phyloP scores from a whole-genome alignment of 2,113 vertebrate species.

The Sebastes schlegelii region DNA sequence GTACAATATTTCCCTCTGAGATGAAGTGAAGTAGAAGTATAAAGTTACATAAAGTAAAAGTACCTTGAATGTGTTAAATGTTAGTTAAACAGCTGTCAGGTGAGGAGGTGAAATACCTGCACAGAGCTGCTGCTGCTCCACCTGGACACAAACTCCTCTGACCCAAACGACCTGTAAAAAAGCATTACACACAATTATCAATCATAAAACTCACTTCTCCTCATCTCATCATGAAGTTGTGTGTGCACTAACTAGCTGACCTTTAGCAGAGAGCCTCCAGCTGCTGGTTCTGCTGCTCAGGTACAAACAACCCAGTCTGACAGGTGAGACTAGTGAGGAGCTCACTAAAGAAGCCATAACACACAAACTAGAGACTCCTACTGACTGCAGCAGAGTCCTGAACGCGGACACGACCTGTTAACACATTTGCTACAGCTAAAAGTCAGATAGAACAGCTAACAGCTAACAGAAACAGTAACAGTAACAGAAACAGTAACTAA shows the following conservation, averaged over 20 bases:
- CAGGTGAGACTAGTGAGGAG: constrained; percentile 19
- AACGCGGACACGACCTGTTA: neutral
- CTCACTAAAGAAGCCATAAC: constrained; percentile 39
- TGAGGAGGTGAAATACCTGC: constrained; percentile 45
- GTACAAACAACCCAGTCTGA: constrained; percentile 30
- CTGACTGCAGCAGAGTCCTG: neutral
- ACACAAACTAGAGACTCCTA: neutral
- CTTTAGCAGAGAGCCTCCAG: neutral
- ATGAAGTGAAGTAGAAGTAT: neutral
- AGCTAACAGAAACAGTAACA: too few relatives aligned
- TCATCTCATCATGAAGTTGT: neutral
- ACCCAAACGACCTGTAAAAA: constrained; percentile 26
- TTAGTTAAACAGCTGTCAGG: neutral
- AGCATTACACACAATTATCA: neutral
- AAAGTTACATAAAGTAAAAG: neutral
- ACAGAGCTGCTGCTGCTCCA: constrained; percentile 29
- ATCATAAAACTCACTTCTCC: neutral
- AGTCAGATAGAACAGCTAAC: neutral
- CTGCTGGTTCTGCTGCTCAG: constrained; percentile 28
- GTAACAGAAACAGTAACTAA: too few relatives aligned
- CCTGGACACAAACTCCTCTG: constrained; percentile 19
- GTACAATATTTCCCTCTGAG: too few relatives aligned
- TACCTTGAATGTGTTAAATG: neutral
- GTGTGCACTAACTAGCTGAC: constrained; percentile 32
- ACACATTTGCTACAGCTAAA: neutral